phyloP scores from a whole-genome alignment of 2,888 invertebrate species.

The Colostygia pectinataria region DNA sequence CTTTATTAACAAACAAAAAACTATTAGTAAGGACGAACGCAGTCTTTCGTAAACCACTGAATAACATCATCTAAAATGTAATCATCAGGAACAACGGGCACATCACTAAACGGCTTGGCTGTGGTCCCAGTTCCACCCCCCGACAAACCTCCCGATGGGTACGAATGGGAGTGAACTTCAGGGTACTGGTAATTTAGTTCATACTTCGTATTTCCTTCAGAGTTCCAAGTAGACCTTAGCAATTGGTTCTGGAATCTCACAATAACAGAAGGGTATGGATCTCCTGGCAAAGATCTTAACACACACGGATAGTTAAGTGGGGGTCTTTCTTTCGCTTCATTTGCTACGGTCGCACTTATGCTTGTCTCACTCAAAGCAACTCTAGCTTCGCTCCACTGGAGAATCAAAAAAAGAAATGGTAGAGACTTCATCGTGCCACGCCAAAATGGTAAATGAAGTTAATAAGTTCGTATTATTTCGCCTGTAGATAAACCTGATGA shows the following conservation, averaged over 20 bases:
- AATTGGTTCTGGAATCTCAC: slow-evolving; percentile 47
- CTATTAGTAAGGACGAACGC: slow-evolving; percentile 36
- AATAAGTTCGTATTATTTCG: slow-evolving; percentile 29
- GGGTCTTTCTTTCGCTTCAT: slow-evolving; percentile 36
- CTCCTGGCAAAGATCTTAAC: slow-evolving; percentile 44
- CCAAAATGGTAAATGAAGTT: slow-evolving; percentile 37
- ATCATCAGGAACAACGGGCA: slow-evolving; percentile 40
- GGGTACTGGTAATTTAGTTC: slow-evolving; percentile 37
- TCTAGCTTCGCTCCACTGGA: slow-evolving; percentile 45
- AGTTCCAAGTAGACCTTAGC: slow-evolving; percentile 44
- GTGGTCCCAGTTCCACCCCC: slow-evolving; percentile 33
- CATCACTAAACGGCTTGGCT: slow-evolving; percentile 41
- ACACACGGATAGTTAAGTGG: slow-evolving; percentile 45
- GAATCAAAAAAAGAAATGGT: slow-evolving; percentile 39
- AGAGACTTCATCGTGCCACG: slow-evolving; percentile 51
- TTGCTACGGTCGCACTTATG: slow-evolving; percentile 28
- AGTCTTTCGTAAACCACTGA: slow-evolving; percentile 36
- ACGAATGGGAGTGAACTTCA: slow-evolving; percentile 31
- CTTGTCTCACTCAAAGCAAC: slow-evolving; percentile 44
- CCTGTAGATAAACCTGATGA: slow-evolving; percentile 43
- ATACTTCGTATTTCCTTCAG: slow-evolving; percentile 32
- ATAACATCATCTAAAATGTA: slow-evolving; percentile 39
- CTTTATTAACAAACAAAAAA: not conserved
- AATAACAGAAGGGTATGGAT: slow-evolving; percentile 53
- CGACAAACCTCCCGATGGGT: slow-evolving; percentile 46